A percentile compares a stretch with the other conserved stretches of the same genome.
Evolutionary conservation across 2,888 invertebrate species (phyloP).

Genomic region (Drosophila ezoana): DNA sequence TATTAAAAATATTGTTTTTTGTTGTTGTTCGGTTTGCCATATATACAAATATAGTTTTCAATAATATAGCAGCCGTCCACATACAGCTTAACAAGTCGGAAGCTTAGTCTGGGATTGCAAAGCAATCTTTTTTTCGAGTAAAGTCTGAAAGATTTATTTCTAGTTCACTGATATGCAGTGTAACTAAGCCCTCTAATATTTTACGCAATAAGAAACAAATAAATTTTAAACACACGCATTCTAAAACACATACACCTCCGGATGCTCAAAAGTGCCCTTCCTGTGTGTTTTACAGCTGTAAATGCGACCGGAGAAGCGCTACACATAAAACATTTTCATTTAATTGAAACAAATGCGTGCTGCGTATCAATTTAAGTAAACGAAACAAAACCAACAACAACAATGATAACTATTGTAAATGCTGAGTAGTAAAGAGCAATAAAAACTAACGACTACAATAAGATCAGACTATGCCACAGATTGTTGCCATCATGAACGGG

Average conservation of each 20-base stretch:
- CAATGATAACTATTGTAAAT: slow-evolving; percentile 32
- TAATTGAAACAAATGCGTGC: slow-evolving; percentile 81
- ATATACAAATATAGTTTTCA: no score
- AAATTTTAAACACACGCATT: slow-evolving; percentile 17
- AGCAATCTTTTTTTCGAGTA: background rate
- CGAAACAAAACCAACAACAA: slow-evolving; percentile 32
- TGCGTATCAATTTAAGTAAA: slow-evolving; percentile 77
- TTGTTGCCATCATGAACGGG: slow-evolving; percentile 54
- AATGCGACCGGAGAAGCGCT: slow-evolving; percentile 35
- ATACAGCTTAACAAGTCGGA: background rate
- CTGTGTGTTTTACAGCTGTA: slow-evolving; percentile 54
- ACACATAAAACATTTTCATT: slow-evolving; percentile 76
- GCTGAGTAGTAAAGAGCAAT: slow-evolving; percentile 56
- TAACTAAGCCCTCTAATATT: slow-evolving; percentile 10
- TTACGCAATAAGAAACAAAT: slow-evolving; percentile 46
- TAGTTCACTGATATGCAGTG: background rate
- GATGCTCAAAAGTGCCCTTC: slow-evolving; percentile 50
- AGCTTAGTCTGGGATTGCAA: background rate
- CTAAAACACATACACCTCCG: slow-evolving; percentile 9
- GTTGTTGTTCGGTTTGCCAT: no score
- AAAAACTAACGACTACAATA: slow-evolving; percentile 65
- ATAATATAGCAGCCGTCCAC: no score
- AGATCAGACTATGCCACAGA: slow-evolving; percentile 61
- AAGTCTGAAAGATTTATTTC: background rate
- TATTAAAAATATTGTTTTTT: no score